Evolutionary conservation across 2,113 vertebrate species (phyloP).

Genomic region (Petromus typicus): DNA sequence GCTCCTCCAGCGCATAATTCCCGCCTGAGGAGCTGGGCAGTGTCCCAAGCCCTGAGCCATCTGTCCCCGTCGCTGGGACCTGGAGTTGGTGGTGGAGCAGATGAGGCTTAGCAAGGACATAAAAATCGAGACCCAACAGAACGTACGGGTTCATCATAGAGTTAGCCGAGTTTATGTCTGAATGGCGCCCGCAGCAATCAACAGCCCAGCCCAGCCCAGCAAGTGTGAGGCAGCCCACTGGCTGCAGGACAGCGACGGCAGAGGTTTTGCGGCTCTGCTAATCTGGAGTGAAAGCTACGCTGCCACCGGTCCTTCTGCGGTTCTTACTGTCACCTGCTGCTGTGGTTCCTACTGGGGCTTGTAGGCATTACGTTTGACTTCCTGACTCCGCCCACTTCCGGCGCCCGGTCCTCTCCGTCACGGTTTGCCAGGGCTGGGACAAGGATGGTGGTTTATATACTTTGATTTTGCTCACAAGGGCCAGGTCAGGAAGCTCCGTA

Average conservation of each 20-base stretch:
- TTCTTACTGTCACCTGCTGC: not conserved
- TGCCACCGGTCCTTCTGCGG: too few relatives aligned
- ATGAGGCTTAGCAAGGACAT: not conserved
- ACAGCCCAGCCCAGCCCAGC: accelerated
- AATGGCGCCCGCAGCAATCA: accelerated
- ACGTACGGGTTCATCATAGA: not conserved
- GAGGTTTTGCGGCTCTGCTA: not conserved
- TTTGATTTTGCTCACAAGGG: not conserved
- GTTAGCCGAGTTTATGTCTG: not conserved
- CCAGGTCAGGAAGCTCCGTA: too few relatives aligned
- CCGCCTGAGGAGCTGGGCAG: not conserved
- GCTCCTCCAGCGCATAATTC: not conserved
- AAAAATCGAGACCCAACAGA: not conserved
- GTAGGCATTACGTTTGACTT: not conserved
- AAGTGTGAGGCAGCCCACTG: accelerated
- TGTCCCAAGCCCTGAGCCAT: not conserved
- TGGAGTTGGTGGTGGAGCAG: not conserved
- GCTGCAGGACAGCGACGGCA: accelerated
- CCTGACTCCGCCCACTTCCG: not conserved
- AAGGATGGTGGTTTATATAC: not conserved
- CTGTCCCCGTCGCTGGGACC: not conserved
- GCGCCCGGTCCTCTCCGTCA: not conserved
- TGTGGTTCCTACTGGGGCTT: accelerated
- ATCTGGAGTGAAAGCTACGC: not conserved
- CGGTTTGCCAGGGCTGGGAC: too few relatives aligned